A percentile compares a stretch with the other conserved stretches of the same genome.
phyloP scores from a whole-genome alignment of 2,888 invertebrate species.

The Brachyopa scutellaris region DNA sequence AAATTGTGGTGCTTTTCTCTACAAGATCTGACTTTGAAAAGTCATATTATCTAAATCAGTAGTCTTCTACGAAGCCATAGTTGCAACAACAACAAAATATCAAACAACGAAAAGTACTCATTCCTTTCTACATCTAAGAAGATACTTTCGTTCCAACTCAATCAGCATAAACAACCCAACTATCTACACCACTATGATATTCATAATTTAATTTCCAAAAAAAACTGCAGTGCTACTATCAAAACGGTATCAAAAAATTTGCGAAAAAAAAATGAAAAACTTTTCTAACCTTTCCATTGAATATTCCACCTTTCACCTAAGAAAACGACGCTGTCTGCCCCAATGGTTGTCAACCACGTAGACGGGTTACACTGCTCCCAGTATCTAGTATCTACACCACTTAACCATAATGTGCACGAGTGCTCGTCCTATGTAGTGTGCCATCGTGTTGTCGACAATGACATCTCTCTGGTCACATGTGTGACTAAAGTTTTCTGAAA shows the following conservation, averaged over 20 bases:
- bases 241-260: too few species aligned
- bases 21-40: too few species aligned
- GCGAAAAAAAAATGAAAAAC: background rate
- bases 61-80: too few species aligned
- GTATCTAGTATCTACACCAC: too few species aligned
- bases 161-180: conserved; percentile 6
- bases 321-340: background rate
- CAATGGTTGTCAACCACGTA: conserved; percentile 29
- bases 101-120: too few species aligned
- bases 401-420: too few species aligned
- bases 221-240: conserved; percentile 28
- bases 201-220: conserved; percentile 43
- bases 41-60: too few species aligned
- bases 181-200: conserved; percentile 11
- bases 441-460: conserved; percentile 32
- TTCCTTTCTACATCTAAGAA: too few species aligned
- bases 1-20: too few species aligned
- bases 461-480: conserved; percentile 66
- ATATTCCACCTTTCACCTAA: conserved; percentile 4
- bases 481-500: conserved; percentile 67
- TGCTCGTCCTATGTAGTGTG: too few species aligned
- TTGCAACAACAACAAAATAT: too few species aligned
- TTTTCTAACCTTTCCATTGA: background rate
- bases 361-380: background rate
- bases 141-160: too few species aligned